Evolutionary conservation across 2,113 vertebrate species (phyloP), one percentile per base, ranked within the genome.

Genomic region (Gobius niger): DNA sequence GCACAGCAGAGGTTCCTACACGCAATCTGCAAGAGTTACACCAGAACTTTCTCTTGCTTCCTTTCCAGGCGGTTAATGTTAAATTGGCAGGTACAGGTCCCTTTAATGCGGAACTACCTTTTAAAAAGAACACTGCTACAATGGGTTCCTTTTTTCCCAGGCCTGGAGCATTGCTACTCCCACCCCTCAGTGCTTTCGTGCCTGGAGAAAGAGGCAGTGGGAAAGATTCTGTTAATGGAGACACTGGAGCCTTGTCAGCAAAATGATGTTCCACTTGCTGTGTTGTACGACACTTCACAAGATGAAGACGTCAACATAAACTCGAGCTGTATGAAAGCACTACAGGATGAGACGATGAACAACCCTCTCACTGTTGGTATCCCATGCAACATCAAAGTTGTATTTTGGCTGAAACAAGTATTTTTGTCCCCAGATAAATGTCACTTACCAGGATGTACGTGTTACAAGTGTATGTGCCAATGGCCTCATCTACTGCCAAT

Each of bases 231-330:
- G 59, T 90, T 96, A 50, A 95, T 95, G 81, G 97, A 99, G 89
- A 92, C 95, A 52, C 70, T 98, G 44, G 93, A 95, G 67, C 92
- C 68, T 0, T 67, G 90, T 68, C 70, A 75, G 5, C 57, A 71
- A 56, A 87, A 86, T 18, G 92, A 95, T 16, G 57, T 73, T 44
- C 95, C 96, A 13, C 76, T 92, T 59, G 92, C 92, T 56, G 92
- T 99, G 73, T 90, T 99, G 8, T 98, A 98, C 7, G 96, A 99
- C 68, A 98, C 96, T 5, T 98, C 96, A 0, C 93, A 94, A 72
- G 95, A 96, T 46, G 93, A 95, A 0, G 96, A 98, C 52, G 53
- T 99, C 75, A 99, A 98, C 76, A 93, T 99, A 50, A 98, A 96
- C 69, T 85, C 93, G 15, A 65, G 77, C 44, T 98, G 96, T 83